Percentiles rank a stretch among this genome's conserved stretches.
Conservation (phyloP, 2,888 invertebrate species). For the Melinaea menophilus region DNA sequence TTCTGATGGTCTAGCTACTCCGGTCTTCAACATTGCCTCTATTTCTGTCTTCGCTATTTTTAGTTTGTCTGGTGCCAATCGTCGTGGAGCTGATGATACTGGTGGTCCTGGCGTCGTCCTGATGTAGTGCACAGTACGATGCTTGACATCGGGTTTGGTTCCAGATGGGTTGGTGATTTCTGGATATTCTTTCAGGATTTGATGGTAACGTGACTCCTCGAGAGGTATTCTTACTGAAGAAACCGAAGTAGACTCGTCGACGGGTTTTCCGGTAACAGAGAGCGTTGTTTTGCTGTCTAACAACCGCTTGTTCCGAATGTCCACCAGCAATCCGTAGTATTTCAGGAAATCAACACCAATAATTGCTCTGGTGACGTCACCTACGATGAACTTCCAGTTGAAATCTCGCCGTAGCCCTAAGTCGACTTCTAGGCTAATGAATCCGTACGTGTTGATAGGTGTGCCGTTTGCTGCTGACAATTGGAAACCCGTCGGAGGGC, state of each 20-base stretch:
- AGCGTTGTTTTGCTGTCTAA: too few relatives aligned
- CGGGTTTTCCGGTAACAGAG: too few relatives aligned
- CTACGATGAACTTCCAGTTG: too few relatives aligned
- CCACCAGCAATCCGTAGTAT: too few relatives aligned
- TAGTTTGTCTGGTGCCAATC: slow-evolving; percentile 23
- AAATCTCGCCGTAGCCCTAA: background rate
- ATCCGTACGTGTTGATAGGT: background rate
- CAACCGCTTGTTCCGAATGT: too few relatives aligned
- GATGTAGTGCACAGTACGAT: slow-evolving; percentile 26
- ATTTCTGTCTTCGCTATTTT: slow-evolving; percentile 24
- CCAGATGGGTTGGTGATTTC: slow-evolving; percentile 23
- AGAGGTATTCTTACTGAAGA: too few relatives aligned
- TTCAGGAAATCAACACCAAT: too few relatives aligned
- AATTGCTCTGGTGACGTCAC: too few relatives aligned
- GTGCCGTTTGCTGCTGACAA: background rate
- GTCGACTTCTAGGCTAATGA: background rate
- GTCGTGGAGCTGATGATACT: slow-evolving; percentile 22
- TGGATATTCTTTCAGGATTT: slow-evolving; percentile 21
- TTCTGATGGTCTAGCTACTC: slow-evolving; percentile 22
- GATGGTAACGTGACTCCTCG: slow-evolving; percentile 13
- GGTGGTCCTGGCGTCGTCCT: slow-evolving; percentile 29
- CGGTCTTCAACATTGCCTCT: slow-evolving; percentile 20
- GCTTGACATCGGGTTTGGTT: slow-evolving; percentile 4
- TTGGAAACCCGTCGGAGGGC: background rate
- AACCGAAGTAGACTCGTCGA: too few relatives aligned